Percentiles rank a stretch among this genome's conserved stretches.
Conservation (phyloP, 2,797 vertebrate species). For the Oreonectes daqikongensis region DNA sequence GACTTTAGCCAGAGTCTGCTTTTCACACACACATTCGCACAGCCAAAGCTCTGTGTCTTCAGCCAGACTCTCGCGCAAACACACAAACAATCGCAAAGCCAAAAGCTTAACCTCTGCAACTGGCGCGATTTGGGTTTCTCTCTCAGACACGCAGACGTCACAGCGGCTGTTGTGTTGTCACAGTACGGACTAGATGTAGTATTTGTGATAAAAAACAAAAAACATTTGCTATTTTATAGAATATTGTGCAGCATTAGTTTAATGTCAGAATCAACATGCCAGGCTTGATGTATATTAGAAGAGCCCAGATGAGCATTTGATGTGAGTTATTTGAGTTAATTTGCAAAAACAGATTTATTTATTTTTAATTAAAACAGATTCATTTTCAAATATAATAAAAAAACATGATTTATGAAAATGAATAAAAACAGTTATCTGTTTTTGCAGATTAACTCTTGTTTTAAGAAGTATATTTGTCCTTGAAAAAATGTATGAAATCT, state of each 20-base stretch:
- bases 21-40: slow-evolving; percentile 39
- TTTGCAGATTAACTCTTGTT: no score
- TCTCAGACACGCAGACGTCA: slow-evolving; percentile 15
- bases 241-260: no score
- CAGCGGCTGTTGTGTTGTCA: slow-evolving; percentile 4
- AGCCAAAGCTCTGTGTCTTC: slow-evolving; percentile 39
- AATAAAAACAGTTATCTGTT: no score
- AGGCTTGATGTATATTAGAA: background rate
- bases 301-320: background rate
- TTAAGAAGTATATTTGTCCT: background rate
- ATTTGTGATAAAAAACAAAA: background rate
- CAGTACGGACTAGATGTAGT: background rate
- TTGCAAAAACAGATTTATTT: no score
- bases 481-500: background rate
- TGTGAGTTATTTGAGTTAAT: no score
- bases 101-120: slow-evolving; percentile 34
- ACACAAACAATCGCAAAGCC: slow-evolving; percentile 42
- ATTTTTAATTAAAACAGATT: no score
- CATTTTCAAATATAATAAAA: no score
- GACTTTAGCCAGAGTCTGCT: slow-evolving; percentile 36
- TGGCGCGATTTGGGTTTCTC: slow-evolving; percentile 11
- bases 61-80: slow-evolving; percentile 42
- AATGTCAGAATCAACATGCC: background rate
- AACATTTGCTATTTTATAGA: background rate
- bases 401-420: no score